phyloP scores from a whole-genome alignment of 2,888 invertebrate genomes.

The Ypsolopha sequella region DNA sequence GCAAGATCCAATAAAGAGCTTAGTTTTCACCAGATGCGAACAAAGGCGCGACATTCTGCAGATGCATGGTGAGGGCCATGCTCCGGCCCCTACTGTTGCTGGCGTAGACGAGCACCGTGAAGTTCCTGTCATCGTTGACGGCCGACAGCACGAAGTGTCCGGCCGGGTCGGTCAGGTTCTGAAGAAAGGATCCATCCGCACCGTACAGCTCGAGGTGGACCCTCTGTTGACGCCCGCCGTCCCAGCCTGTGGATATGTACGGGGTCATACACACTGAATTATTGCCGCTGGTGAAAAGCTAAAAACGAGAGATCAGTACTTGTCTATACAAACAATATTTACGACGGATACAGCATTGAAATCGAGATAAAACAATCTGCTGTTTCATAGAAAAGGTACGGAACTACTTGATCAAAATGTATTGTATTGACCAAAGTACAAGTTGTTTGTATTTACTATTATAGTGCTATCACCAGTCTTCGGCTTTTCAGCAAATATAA shows the following conservation, averaged over 20 bases:
- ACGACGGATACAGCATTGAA: no score
- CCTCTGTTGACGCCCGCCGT: conserved; percentile 40
- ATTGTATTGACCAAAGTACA: no score
- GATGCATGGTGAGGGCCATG: conserved; percentile 16
- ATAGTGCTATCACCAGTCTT: no score
- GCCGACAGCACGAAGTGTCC: conserved; percentile 36
- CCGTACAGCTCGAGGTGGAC: conserved; percentile 33
- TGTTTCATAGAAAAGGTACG: no score
- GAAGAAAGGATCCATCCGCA: conserved; percentile 20
- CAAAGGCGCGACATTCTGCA: conserved; percentile 26
- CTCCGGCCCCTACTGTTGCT: conserved; percentile 36
- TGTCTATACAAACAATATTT: neutral
- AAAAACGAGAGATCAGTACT: no score
- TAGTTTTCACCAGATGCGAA: conserved; percentile 25
- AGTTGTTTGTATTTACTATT: no score
- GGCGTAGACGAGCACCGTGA: conserved; percentile 36
- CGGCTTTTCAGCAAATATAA: no score
- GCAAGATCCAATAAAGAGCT: no score
- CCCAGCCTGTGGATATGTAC: conserved; percentile 30
- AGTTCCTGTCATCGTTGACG: conserved; percentile 24
- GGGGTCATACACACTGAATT: neutral
- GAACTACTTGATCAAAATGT: no score
- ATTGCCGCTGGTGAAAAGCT: neutral
- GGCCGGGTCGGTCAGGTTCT: conserved; percentile 26
- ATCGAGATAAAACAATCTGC: no score